These are phyloP conservation scores for Adoxophyes honmai DNA, from an alignment of 1,140 invertebrate species.

Conservation along the genomic window DNA sequence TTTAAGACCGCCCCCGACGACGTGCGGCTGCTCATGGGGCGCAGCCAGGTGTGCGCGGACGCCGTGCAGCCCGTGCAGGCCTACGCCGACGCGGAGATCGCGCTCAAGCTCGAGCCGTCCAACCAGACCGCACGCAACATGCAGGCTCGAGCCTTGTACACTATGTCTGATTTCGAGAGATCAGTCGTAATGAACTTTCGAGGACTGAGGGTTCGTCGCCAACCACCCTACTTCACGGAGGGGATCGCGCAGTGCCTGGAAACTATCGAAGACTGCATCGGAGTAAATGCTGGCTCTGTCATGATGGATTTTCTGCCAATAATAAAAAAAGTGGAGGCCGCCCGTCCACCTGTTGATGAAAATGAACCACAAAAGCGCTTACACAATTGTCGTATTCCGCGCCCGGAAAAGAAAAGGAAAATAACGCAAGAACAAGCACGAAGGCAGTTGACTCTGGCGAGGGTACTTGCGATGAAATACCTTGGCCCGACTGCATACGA, in stretches of 20 bases:
- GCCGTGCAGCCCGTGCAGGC: slow-evolving; percentile 72
- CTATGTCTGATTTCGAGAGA: slow-evolving; percentile 77
- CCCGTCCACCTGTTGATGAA: slow-evolving; percentile 41
- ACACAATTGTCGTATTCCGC: slow-evolving; percentile 59
- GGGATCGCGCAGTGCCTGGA: slow-evolving; percentile 72
- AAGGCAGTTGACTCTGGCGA: slow-evolving; percentile 67
- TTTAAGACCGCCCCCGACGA: slow-evolving; percentile 67
- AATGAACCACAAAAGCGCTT: slow-evolving; percentile 42
- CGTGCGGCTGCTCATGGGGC: slow-evolving; percentile 67
- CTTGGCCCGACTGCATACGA: slow-evolving; percentile 77
- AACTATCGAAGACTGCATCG: slow-evolving; percentile 69
- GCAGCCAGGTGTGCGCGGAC: slow-evolving; percentile 71
- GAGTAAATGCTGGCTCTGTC: slow-evolving; percentile 58
- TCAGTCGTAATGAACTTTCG: slow-evolving; percentile 75
- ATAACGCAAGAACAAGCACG: slow-evolving; percentile 67
- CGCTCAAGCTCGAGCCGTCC: slow-evolving; percentile 63
- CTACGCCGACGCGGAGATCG: slow-evolving; percentile 71
- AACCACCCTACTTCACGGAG: slow-evolving; percentile 76
- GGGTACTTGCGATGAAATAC: slow-evolving; percentile 76
- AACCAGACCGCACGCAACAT: slow-evolving; percentile 73
- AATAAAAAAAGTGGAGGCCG: slow-evolving; percentile 54
- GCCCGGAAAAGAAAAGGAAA: slow-evolving; percentile 49
- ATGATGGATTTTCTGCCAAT: slow-evolving; percentile 68
- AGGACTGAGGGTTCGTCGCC: slow-evolving; percentile 58
- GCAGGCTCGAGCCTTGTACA: slow-evolving; percentile 76